Evolutionary conservation across 2,888 invertebrate species (phyloP).

Genomic region (Drosophila birchii): DNA sequence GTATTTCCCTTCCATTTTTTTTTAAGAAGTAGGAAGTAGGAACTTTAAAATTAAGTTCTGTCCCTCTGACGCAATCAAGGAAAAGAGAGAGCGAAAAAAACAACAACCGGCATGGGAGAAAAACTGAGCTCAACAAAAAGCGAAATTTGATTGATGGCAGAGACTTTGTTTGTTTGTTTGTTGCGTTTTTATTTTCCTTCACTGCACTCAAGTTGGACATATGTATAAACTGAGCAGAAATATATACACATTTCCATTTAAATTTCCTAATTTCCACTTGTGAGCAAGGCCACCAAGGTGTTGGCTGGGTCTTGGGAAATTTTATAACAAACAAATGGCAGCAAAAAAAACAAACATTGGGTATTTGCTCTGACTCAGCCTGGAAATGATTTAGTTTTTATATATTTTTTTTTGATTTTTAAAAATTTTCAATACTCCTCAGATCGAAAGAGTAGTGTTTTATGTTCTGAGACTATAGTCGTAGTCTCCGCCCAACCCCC

Average conservation of each 20-base stretch:
- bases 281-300: not conserved
- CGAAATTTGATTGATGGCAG: conserved; percentile 45
- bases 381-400: conserved; percentile 30
- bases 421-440: conserved; percentile 28
- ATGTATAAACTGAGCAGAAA: conserved; percentile 26
- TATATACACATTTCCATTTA: conserved; percentile 29
- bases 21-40: conserved; percentile 33
- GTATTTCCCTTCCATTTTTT: not conserved
- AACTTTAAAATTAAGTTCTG: conserved; percentile 40
- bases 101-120: not conserved
- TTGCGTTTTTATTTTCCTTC: conserved; percentile 18
- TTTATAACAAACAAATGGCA: conserved; percentile 33
- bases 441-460: conserved; percentile 15
- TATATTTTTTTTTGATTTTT: conserved; percentile 19
- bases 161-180: conserved; percentile 25
- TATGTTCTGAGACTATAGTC: conserved; percentile 10
- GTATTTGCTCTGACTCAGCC: conserved; percentile 14
- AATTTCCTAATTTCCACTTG: conserved; percentile 29
- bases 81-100: not conserved
- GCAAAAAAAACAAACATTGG: conserved; percentile 28
- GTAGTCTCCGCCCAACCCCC: not conserved
- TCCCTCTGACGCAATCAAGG: conserved; percentile 42
- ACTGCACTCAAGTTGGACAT: conserved; percentile 39
- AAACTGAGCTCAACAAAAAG: conserved; percentile 18
- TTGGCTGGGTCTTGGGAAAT: conserved; percentile 8